Evolutionary conservation across 2,797 vertebrate species (phyloP), one percentile per base, ranked within the genome.

Genomic region (Sebastes iracundus): DNA sequence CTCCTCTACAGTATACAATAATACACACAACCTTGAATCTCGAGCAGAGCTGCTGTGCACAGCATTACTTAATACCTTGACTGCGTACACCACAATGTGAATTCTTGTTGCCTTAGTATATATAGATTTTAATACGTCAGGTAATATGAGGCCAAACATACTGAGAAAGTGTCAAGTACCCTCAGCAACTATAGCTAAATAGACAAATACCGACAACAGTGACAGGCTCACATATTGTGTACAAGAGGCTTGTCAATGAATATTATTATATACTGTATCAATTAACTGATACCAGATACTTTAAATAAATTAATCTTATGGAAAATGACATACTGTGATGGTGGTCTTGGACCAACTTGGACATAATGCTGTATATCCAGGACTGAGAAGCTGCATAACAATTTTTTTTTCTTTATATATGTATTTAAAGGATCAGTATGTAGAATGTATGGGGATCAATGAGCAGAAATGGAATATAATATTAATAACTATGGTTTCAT

Each of bases 21-120:
- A 69, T 23, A 67, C 33, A 60, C 61, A 66, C 38, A 82, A 28
- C 56, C 53, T 77, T 63, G 62, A 82, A 59, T 66, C 22, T 62
- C 0, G 1, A 79, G 16, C n/a, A 58, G n/a, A 49, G 55, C 4
- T 84, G 78, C 27, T 64, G 60, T 28, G 32, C 46, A 64, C 35
- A 81, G 76, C 63, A 32, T 46, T 20, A 56, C 63, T 67, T 32
- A 22, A 22, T 13, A 18, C 7, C 59, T 11, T 33, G 9, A 67
- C 18, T 58, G 42, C 59, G 6, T 18, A 16, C 11, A 68, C 22
- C 8, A 23, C 7, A 3, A 4, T 35, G 30, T 65, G 18, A 77
- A 56, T 64, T 49, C 8, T 35, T 69, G 33, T 49, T 9, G 14
- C 2, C 0, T 68, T 60, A 20, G 18, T 33, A 12, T 62, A 23